Base-by-base conservation (phyloP, 2,797 vertebrate genomes). In the Melanotaenia nigrans region DNA sequence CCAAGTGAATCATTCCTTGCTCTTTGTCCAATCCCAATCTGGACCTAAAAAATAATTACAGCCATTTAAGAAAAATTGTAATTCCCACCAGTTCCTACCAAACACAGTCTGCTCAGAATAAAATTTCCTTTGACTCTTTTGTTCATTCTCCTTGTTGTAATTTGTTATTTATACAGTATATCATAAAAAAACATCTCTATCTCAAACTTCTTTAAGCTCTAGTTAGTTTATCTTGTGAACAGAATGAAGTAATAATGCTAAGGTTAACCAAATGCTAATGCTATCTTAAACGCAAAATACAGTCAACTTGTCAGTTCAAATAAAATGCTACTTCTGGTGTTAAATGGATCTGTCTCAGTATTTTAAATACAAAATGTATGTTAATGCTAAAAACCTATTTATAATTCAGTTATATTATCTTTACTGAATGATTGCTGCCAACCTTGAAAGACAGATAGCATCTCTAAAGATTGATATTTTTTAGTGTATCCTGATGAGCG, bases 1-100 rank as follows among this genome's bases (percentile, higher is more conserved):
- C 97, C 30, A 98, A 90, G 81, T 98, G 97, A 68, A 98, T 95
- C 0, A 97, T 93, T 55, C 97, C 97, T 75, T 96, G 95, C 5
- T 98, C 97, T 90, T 96, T 96, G 90, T 95, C 94, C 1, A 95
- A 95, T 25, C 94, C 94, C 90, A 96, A 94, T 81, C 95, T 93
- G 63, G 97, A 98, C 97, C 97, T 98, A 84, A 38, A 84, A 82
- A 59, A 78, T 60, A 4, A 79, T n/a, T 18, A 78, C 33, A 82
- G 24, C 82, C 24, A 61, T 18, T 10, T 9, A 11, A 66, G 11
- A 68, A 62, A 62, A n/a, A 63, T 28, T 20, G 24, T 4, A 22
- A 9, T 25, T 14, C 5, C 13, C 4, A 25, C 14, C 25, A 54
- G 16, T 51, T 22, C 22, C 47, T 24, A 51, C 22, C n/a, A 10